Conservation (phyloP, 2,888 invertebrate species). For the Cantharis rufa region DNA sequence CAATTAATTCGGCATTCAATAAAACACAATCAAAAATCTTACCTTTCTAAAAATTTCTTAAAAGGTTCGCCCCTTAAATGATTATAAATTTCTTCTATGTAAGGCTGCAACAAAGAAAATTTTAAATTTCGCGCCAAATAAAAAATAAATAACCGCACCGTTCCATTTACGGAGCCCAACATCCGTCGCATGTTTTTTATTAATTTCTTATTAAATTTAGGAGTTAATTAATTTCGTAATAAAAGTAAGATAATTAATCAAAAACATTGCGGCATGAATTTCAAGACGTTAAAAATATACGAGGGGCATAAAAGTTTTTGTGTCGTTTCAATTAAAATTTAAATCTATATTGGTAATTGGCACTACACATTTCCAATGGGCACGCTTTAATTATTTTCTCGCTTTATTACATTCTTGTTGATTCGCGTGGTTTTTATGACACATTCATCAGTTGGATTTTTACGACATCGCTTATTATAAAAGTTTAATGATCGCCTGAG, state of each 20-base stretch:
- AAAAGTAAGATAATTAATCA: background rate
- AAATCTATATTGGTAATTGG: background rate
- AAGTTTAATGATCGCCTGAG: background rate
- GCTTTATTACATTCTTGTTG: background rate
- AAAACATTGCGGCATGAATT: background rate
- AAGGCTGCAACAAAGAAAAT: conserved; percentile 77
- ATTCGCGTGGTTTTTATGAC: background rate
- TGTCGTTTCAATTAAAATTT: background rate
- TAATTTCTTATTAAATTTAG: background rate
- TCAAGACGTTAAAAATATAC: background rate
- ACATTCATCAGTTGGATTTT: background rate
- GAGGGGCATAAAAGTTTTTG: background rate
- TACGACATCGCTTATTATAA: background rate
- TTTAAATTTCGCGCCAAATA: background rate
- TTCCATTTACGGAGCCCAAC: background rate
- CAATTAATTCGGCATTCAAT: background rate
- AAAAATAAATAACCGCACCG: background rate
- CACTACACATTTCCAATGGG: background rate
- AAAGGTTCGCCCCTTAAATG: conserved; percentile 96
- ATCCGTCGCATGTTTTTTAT: background rate
- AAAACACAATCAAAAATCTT: conserved; percentile 44
- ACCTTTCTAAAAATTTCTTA: conserved; percentile 98
- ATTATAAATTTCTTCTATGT: conserved; percentile 99
- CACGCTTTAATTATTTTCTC: background rate
- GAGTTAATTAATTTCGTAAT: background rate